Percentiles rank a stretch among this genome's conserved stretches.
phyloP scores from a whole-genome alignment of 2,113 vertebrate genomes.

The Paraplagusia blochii region DNA sequence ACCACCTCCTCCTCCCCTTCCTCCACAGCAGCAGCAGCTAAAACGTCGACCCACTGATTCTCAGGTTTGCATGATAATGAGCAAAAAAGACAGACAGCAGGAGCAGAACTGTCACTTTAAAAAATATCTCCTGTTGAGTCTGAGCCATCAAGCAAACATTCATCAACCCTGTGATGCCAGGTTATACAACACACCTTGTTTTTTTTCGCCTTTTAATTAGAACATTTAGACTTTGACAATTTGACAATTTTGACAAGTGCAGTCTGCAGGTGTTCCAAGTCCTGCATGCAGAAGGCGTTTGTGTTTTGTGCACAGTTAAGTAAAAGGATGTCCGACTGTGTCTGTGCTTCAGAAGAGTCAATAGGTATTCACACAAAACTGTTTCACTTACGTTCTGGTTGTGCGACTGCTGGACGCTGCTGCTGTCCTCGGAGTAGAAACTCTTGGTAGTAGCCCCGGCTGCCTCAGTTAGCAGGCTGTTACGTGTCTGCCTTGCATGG shows the following conservation, averaged over 20 bases:
- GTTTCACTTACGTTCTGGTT: conserved; percentile 46
- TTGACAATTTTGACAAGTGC: conserved; percentile 9
- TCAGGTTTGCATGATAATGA: conserved; percentile 45
- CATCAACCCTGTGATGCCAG: background rate
- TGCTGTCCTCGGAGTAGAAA: conserved; percentile 43
- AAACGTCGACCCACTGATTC: conserved; percentile 52
- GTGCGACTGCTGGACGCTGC: conserved; percentile 29
- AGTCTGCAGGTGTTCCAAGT: background rate
- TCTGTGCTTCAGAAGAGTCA: no score
- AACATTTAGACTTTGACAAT: background rate
- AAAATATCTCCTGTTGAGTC: background rate
- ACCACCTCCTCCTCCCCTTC: conserved; percentile 28
- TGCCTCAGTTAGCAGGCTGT: conserved; percentile 59
- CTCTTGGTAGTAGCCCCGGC: conserved; percentile 39
- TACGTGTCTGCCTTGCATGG: conserved; percentile 58
- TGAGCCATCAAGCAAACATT: background rate
- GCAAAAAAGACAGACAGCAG: conserved; percentile 14
- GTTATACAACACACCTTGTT: background rate
- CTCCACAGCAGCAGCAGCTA: conserved; percentile 21
- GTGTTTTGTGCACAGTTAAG: background rate
- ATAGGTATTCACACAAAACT: background rate
- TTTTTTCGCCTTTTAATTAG: background rate
- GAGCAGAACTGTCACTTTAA: conserved; percentile 18
- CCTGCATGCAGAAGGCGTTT: background rate
- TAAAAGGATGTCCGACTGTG: no score